phyloP scores from a whole-genome alignment of 2,888 invertebrate genomes.

The Chirona hameri region DNA sequence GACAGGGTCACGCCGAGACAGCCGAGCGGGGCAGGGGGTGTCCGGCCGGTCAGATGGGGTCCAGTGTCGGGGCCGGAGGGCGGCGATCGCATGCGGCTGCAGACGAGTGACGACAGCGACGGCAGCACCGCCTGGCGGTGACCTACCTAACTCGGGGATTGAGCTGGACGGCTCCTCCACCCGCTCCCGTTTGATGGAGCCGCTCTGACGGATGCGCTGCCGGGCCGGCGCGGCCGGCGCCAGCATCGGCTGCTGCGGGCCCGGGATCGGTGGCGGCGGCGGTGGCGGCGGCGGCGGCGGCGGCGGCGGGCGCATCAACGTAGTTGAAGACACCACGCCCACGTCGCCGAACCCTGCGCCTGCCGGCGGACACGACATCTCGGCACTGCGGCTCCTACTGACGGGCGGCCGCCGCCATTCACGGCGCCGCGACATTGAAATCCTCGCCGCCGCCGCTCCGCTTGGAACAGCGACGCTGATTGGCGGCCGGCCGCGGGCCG shows the following conservation, averaged over 20 bases:
- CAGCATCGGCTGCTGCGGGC: not conserved
- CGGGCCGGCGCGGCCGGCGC: constrained; percentile 6
- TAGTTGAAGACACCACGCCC: constrained; percentile 28
- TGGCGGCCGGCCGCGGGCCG: not conserved
- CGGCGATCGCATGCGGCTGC: too few relatives aligned
- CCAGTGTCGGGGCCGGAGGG: too few relatives aligned
- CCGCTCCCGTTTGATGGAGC: constrained; percentile 27
- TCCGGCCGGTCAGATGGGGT: too few relatives aligned
- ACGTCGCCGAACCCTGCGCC: not conserved
- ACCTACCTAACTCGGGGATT: constrained; percentile 82
- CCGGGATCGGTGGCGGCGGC: not conserved
- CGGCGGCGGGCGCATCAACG: constrained; percentile 26
- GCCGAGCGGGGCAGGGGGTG: too few relatives aligned
- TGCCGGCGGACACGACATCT: not conserved
- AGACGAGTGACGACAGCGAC: not conserved
- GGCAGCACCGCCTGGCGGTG: not conserved
- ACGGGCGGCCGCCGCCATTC: not conserved
- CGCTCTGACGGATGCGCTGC: constrained; percentile 26
- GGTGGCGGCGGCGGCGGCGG: constrained; percentile 7
- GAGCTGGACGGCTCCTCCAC: constrained; percentile 78
- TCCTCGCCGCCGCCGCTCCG: not conserved
- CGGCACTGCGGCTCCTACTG: not conserved
- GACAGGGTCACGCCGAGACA: too few relatives aligned
- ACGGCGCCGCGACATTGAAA: constrained; percentile 13
- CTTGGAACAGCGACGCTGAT: not conserved